Evolutionary conservation across 1,140 invertebrate genomes (phyloP), one percentile per base, ranked within the genome.

Genomic region (Adelges cooleyi): DNA sequence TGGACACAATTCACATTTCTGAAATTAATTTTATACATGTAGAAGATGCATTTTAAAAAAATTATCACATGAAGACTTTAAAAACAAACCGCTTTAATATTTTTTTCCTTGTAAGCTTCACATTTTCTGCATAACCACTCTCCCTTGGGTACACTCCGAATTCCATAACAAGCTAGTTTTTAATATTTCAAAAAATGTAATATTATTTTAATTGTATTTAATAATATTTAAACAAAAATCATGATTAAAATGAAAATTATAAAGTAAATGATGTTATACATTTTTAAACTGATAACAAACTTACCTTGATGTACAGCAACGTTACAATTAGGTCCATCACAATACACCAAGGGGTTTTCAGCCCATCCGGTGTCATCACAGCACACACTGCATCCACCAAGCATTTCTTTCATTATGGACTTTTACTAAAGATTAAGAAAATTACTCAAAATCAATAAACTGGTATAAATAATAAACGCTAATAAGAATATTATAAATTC

Each of bases 311-410:
- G 95, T 53, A 98, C 95, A 71, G 94, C 94, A 72, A 98, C 94
- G 74, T 88, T 95, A 76, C 95, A 98, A 67, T 90, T 91, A 75
- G 91, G 87, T 71, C 95, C 95, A 83, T 98, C 95, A 79, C 95
- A 98, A 77, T 98, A 98, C 70, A 98, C 95, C 71, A 98, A 81
- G 70, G 94, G 94, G 83, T 98, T 98, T 79, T 98, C 94, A 62
- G 89, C 84, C 92, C 92, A 98, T 74, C 95, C 95, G 77, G 90
- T 86, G 83, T 98, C 94, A 79, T 98, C 94, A 71, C 93, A 95
- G 86, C 95, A 98, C 76, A 98, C 95, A 82, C 93, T 97, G 82
- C 95, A 98, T 73, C 95, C 94, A 78, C 94, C 95, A 81, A 97
- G 87, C 93, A 97, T 96, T 82, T 96, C 93, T 86, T 92, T 93